Base-by-base conservation (phyloP, 2,797 vertebrate species). In the Neomorphus geoffroyi region DNA sequence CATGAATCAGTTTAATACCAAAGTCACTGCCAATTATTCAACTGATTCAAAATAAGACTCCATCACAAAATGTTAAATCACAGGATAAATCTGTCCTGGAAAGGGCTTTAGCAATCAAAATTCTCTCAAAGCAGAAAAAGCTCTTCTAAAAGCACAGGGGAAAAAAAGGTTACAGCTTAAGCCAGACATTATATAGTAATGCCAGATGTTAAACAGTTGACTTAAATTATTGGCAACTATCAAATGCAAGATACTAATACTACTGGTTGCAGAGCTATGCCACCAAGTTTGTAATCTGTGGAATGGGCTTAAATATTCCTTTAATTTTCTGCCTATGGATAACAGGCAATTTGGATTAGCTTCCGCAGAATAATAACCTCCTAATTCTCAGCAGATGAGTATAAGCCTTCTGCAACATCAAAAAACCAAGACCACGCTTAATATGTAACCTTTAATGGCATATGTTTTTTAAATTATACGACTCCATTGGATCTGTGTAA, bases 311-410 rank as follows among this genome's bases (percentile, higher is more conserved):
- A 73, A 79, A 69, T 56, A 61, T 56, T 91, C 92, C 90, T 95
- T 89, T 94, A 74, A 94, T 92, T 95, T 91, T 96, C 94, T 94
- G 93, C 84, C 95, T 86, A 21, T 74, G 94, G 91, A 65, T 83
- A 93, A 81, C 41, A 89, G 86, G 95, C 93, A 79, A 74, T 94
- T 92, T 89, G 77, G 91, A 94, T 94, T 92, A 77, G 48, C 93
- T 91, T 85, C 90, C 80, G 12, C 88, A 71, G 80, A 80, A 67
- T 88, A 88, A 92, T 90, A 51, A 71, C 88, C 82, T 94, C 69
- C 13, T 95, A 92, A 96, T 86, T 93, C 91, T 77, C 95, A 86
- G 73, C 94, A 97, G 95, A 97, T 91, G 93, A 90, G 67, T 18
- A 33, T 28, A 66, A 80, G 81, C 53, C 75, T 60, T 73, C 80